phyloP scores from a whole-genome alignment of 1,140 invertebrate species.

The Pomacea maculata region DNA sequence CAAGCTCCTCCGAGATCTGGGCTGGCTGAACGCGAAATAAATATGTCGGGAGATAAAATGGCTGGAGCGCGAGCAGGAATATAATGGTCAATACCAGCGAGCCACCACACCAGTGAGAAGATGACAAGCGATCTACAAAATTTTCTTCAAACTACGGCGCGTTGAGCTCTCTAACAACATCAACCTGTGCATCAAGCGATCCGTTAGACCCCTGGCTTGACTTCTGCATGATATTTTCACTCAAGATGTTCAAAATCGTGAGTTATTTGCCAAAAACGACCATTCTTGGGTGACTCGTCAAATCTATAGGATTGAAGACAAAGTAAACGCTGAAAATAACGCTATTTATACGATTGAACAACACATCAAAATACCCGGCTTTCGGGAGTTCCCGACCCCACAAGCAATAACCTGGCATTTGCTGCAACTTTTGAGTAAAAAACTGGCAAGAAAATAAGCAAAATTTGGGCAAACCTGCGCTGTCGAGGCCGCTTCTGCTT shows the following conservation, averaged over 20 bases:
- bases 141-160: slow-evolving; percentile 31
- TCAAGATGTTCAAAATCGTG: neutral
- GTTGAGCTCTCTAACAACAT: slow-evolving; percentile 15
- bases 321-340: slow-evolving; percentile 34
- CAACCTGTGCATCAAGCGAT: slow-evolving; percentile 24
- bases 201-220: slow-evolving; percentile 4
- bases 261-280: slow-evolving; percentile 4
- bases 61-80: slow-evolving; percentile 26
- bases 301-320: slow-evolving; percentile 32
- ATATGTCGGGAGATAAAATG: slow-evolving; percentile 34
- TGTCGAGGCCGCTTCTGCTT: slow-evolving; percentile 30
- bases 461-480: slow-evolving; percentile 27
- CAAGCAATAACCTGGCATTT: slow-evolving; percentile 20
- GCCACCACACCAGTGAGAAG: slow-evolving; percentile 24
- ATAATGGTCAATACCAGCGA: slow-evolving; percentile 31
- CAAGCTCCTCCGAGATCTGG: slow-evolving; percentile 17
- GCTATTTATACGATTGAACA: slow-evolving; percentile 37
- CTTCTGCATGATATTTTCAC: neutral
- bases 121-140: slow-evolving; percentile 28
- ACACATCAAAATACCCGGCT: slow-evolving; percentile 32
- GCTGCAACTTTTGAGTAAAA: slow-evolving; percentile 9
- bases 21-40: slow-evolving; percentile 24
- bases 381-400: slow-evolving; percentile 21
- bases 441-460: slow-evolving; percentile 20
- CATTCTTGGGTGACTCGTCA: slow-evolving; percentile 14